phyloP scores from a whole-genome alignment of 1,140 invertebrate genomes.

The Tenebrio molitor region DNA sequence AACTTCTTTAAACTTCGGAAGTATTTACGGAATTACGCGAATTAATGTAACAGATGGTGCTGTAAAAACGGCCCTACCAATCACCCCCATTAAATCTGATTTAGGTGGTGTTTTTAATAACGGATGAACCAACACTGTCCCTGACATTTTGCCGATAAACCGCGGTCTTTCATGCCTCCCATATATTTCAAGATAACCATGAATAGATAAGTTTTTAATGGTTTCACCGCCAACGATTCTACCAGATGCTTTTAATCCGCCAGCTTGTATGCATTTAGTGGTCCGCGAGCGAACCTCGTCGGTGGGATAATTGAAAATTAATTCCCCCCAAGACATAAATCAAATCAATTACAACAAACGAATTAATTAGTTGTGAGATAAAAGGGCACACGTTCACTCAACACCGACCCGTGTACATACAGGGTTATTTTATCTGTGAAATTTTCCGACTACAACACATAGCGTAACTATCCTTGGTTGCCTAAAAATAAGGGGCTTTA shows the following conservation, averaged over 20 bases:
- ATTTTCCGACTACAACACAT: no score
- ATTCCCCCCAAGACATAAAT: constrained; percentile 30
- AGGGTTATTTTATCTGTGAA: no score
- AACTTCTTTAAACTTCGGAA: no score
- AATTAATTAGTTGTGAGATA: no score
- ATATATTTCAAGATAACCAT: constrained; percentile 17
- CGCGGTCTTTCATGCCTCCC: neutral
- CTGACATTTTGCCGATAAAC: no score
- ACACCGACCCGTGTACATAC: no score
- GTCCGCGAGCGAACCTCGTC: constrained; percentile 12
- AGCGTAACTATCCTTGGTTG: no score
- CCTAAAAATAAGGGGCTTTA: no score
- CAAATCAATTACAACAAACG: constrained; percentile 7
- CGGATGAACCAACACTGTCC: no score
- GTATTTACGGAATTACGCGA: constrained; percentile 11
- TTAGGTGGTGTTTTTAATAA: no score
- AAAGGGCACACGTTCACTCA: no score
- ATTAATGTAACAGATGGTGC: constrained; percentile 8
- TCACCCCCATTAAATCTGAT: no score
- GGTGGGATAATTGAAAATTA: constrained; percentile 33
- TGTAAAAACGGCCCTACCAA: neutral
- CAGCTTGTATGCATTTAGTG: constrained; percentile 21
- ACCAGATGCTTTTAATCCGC: constrained; percentile 17
- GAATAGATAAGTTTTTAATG: constrained; percentile 41
- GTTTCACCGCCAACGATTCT: neutral